Evolutionary conservation across 2,797 vertebrate genomes (phyloP), one percentile per base, ranked within the genome.

Genomic region (Anas bahamensis): DNA sequence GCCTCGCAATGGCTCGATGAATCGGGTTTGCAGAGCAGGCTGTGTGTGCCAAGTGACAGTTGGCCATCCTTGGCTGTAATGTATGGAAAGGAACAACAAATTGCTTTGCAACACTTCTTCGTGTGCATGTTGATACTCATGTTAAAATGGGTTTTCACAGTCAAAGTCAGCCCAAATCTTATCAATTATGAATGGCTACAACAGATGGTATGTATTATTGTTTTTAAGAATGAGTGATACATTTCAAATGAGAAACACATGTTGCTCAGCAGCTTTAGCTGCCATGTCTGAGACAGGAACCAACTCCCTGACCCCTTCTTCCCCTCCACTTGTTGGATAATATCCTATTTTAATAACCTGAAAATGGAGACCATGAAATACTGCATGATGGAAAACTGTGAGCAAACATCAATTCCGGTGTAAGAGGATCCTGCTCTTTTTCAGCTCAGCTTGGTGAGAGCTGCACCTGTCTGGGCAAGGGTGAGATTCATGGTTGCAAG

Each of bases 221-320:
- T 66, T 96, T 97, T 92, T 92, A 96, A 93, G 88, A 96, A 96
- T 75, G 88, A 96, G 44, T 80, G 85, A 91, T 96, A 88, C 0
- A 1, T 93, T 91, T 95, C 75, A 93, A 96, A 96, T 83, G 64
- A 94, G 82, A 94, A 96, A 88, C 91, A 95, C 88, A 91, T 95
- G 90, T 86, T 94, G 78, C 65, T 92, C 60, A 92, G 68, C 86
- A 91, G 87, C 77, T 94, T 95, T 89, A 94, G 72, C 77, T 96
- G 77, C 87, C 86, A 77, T 80, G 90, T 94, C 82, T 80, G 78
- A 89, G 77, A 85, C 16, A 21, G 52, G 63, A 95, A 87, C 76
- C 48, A 88, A 60, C 64, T 94, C 70, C 42, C 35, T 96, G 95
- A 96, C 95, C 94, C 68, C 39, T 63, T 81, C 60, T 92, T 92